These are phyloP conservation scores for Eremobia ochroleuca DNA, from an alignment of 2,888 invertebrate genomes.

Conservation along the genomic window DNA sequence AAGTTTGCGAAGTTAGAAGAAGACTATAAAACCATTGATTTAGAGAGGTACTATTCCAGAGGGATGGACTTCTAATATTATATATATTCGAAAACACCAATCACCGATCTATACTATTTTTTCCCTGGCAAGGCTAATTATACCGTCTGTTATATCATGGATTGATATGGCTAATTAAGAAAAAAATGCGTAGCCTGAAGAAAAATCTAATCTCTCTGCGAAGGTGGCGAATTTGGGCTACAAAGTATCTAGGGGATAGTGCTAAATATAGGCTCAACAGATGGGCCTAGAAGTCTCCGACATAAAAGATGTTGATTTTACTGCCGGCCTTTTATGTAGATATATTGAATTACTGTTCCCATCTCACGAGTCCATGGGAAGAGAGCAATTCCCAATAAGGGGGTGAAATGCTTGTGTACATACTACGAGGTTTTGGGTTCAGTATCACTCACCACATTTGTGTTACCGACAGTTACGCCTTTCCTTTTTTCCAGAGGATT, in stretches of 20 bases:
- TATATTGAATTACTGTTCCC: conserved; percentile 72
- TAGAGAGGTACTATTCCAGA: neutral
- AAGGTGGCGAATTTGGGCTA: conserved; percentile 26
- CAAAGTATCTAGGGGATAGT: conserved; percentile 10
- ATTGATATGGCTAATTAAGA: conserved; percentile 83
- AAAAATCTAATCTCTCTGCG: neutral
- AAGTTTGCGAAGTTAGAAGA: too few species aligned
- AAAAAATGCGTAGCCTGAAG: conserved; percentile 53
- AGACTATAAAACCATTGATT: neutral
- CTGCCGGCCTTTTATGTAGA: conserved; percentile 67
- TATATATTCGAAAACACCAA: neutral
- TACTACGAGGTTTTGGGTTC: conserved; percentile 56
- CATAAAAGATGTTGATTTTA: conserved; percentile 64
- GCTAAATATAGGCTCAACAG: conserved; percentile 38
- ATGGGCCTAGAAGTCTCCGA: conserved; percentile 33
- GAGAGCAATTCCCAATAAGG: conserved; percentile 65
- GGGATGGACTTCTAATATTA: neutral
- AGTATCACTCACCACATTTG: conserved; percentile 55
- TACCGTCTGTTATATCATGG: conserved; percentile 66
- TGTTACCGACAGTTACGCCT: conserved; percentile 29
- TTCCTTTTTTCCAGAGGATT: conserved; percentile 19
- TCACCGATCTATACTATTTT: conserved; percentile 3
- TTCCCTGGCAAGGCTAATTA: conserved; percentile 14
- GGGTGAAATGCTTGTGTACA: conserved; percentile 64
- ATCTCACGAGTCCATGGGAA: conserved; percentile 64